Conservation (phyloP, 2,797 vertebrate genomes). For the Poecilia velifera region DNA sequence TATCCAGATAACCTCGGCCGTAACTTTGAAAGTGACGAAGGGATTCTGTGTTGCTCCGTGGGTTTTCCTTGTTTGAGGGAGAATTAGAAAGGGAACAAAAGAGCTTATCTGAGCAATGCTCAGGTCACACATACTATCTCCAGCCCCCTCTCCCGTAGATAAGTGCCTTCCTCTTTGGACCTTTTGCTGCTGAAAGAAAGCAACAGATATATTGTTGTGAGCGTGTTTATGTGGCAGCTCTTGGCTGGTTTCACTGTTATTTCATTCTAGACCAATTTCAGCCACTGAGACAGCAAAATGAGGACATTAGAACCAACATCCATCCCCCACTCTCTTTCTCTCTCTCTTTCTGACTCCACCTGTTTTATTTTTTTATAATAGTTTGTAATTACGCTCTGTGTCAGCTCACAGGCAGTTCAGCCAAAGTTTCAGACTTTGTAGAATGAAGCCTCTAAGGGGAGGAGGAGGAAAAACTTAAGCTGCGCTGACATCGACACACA, state of each 20-base stretch:
- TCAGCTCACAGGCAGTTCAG: conserved; percentile 20
- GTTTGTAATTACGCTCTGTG: conserved; percentile 31
- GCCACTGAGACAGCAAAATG: conserved; percentile 18
- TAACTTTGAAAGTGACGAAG: conserved; percentile 38
- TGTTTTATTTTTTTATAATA: conserved; percentile 13
- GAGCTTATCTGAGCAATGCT: conserved; percentile 39
- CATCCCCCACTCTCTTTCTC: background rate
- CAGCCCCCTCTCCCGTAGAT: conserved; percentile 20
- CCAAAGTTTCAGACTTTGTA: conserved; percentile 15
- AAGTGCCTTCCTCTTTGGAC: conserved; percentile 18
- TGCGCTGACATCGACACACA: background rate
- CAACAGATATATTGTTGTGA: conserved; percentile 22
- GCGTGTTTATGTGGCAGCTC: conserved; percentile 16
- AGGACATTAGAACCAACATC: conserved; percentile 13
- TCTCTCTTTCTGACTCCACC: background rate
- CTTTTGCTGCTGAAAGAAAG: conserved; percentile 27
- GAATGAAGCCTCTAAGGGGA: conserved; percentile 27
- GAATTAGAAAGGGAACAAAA: conserved; percentile 40
- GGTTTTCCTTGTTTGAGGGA: conserved; percentile 22
- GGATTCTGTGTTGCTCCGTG: conserved; percentile 4
- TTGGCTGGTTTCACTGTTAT: conserved; percentile 21
- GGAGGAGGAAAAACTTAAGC: conserved; percentile 14
- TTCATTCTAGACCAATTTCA: conserved; percentile 27
- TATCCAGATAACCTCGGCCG: conserved; percentile 55
- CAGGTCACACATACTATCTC: conserved; percentile 23